phyloP scores from a whole-genome alignment of 2,797 vertebrate genomes.

The Nannoperca obscura region DNA sequence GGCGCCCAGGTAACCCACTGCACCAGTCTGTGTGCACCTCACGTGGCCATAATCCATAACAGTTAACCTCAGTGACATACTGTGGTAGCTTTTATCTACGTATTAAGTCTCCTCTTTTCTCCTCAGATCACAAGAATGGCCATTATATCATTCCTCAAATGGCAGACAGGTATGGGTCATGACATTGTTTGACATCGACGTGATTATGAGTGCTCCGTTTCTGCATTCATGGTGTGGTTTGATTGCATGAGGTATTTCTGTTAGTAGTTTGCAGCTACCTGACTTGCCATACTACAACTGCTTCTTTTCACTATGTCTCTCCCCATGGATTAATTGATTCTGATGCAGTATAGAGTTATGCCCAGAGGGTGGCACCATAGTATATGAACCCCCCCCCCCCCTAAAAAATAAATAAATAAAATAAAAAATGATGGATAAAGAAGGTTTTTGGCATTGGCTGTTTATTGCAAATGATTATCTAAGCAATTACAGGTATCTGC shows the following conservation, averaged over 20 bases:
- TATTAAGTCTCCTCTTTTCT: constrained; percentile 11
- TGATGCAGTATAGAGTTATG: constrained; percentile 58
- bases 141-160: constrained; percentile 99
- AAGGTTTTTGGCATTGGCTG: neutral
- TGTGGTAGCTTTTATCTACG: neutral
- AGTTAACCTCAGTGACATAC: neutral
- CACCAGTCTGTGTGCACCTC: neutral
- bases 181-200: neutral
- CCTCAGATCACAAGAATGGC: constrained; percentile 98
- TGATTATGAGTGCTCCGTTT: neutral
- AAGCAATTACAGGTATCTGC: neutral
- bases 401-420: neutral
- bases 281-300: constrained; percentile 23
- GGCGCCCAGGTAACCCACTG: constrained; percentile 90
- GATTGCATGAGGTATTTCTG: constrained; percentile 29
- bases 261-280: constrained; percentile 14
- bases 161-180: constrained; percentile 93
- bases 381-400: constrained; percentile 8
- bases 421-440: neutral
- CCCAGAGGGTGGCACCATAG: constrained; percentile 67
- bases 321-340: constrained; percentile 17
- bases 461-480: constrained; percentile 23
- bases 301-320: constrained; percentile 24
- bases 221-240: constrained; percentile 23
- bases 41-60: neutral